phyloP scores from a whole-genome alignment of 2,888 invertebrate species.

The Colostygia pectinataria region DNA sequence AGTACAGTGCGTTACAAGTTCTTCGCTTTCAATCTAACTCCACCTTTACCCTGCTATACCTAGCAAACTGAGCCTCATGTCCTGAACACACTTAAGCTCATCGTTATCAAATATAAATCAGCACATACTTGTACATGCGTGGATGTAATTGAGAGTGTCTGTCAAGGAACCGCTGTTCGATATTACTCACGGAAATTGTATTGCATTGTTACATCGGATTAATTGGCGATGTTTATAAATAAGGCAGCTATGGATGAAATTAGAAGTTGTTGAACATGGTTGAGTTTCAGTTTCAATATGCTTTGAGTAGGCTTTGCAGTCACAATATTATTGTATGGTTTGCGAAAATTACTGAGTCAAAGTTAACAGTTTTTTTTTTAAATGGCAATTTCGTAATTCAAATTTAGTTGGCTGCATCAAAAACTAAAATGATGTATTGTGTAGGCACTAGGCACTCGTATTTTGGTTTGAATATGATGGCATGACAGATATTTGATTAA shows the following conservation, averaged over 20 bases:
- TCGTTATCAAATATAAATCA: conserved; percentile 39
- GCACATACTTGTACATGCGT: conserved; percentile 30
- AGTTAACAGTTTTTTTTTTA: too few species aligned
- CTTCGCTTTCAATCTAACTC: conserved; percentile 9
- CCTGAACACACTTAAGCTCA: conserved; percentile 40
- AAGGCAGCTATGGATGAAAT: conserved; percentile 45
- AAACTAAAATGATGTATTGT: too few species aligned
- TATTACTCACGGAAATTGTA: conserved; percentile 67
- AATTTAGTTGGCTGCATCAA: too few species aligned
- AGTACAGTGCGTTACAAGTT: neutral
- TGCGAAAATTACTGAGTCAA: neutral
- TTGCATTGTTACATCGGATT: conserved; percentile 62
- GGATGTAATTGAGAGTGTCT: conserved; percentile 63
- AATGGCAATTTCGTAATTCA: too few species aligned
- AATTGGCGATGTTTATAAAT: conserved; percentile 58
- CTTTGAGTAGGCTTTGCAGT: conserved; percentile 7
- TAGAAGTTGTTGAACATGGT: conserved; percentile 29
- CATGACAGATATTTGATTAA: too few species aligned
- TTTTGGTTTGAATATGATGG: too few species aligned
- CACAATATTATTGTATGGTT: neutral
- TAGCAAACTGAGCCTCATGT: conserved; percentile 46
- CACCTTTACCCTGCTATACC: conserved; percentile 31
- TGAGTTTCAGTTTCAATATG: conserved; percentile 22
- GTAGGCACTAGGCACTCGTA: too few species aligned
- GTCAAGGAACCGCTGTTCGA: conserved; percentile 63